Percentiles rank a stretch among this genome's conserved stretches.
Conservation (phyloP, 1,140 invertebrate genomes). For the Ostrea edulis region DNA sequence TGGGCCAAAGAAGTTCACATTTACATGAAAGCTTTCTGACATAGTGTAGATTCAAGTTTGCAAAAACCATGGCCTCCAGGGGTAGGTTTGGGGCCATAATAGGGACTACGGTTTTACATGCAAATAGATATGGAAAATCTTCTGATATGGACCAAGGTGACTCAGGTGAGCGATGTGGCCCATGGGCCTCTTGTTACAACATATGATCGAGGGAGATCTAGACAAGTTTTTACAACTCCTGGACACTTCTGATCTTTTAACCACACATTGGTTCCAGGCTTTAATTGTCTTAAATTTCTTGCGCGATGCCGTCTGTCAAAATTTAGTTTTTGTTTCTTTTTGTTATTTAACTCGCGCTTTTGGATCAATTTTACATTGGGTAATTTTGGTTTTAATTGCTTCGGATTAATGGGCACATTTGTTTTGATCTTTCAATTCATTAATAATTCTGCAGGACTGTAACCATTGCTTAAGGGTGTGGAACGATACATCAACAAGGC, state of each 20-base stretch:
- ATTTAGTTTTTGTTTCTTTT: neutral
- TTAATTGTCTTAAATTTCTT: neutral
- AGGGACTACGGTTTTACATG: too few relatives aligned
- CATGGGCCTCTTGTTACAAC: too few relatives aligned
- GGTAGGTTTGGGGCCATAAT: too few relatives aligned
- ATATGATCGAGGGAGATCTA: neutral
- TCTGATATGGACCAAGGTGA: too few relatives aligned
- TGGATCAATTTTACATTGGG: neutral
- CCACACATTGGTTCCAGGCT: neutral
- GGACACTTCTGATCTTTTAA: neutral
- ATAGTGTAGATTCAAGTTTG: too few relatives aligned
- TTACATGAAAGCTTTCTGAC: too few relatives aligned
- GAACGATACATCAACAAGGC: constrained; percentile 33
- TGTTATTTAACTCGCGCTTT: neutral
- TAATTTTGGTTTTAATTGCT: neutral
- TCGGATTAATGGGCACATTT: neutral
- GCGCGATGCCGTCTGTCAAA: neutral
- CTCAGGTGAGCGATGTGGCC: too few relatives aligned
- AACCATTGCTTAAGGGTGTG: neutral
- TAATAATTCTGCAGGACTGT: neutral
- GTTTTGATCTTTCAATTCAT: neutral
- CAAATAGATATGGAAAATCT: too few relatives aligned
- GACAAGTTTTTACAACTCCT: neutral
- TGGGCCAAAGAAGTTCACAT: too few relatives aligned
- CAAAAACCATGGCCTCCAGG: too few relatives aligned